Conservation (phyloP, 2,113 vertebrate genomes). For the Lophotis ruficrista region DNA sequence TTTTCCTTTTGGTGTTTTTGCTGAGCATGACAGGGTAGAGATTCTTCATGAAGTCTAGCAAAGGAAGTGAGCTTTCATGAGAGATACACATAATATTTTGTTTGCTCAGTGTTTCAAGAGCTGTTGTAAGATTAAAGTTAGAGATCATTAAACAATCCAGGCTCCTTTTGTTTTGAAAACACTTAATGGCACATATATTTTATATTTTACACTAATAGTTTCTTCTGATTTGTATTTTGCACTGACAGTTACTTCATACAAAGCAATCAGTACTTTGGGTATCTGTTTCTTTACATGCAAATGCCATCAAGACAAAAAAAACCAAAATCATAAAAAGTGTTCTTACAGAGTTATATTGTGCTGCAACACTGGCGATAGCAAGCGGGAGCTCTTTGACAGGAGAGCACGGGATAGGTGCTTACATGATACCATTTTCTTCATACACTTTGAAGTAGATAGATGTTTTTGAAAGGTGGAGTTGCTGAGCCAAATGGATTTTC, state of each 20-base stretch:
- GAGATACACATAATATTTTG: neutral
- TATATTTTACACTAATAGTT: neutral
- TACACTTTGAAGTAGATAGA: neutral
- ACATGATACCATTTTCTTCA: neutral
- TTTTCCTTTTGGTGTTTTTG: neutral
- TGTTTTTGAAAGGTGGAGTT: neutral
- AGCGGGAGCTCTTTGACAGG: neutral
- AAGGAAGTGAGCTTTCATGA: neutral
- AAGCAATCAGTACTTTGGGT: neutral
- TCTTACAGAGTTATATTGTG: neutral
- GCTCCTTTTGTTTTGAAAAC: neutral
- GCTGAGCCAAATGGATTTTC: neutral
- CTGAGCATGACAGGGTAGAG: neutral
- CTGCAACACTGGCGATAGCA: neutral
- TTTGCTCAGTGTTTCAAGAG: neutral
- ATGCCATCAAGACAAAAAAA: neutral
- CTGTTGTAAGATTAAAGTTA: neutral
- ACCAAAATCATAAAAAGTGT: neutral
- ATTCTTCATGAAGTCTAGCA: neutral
- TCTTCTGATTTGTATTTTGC: neutral
- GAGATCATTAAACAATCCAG: neutral
- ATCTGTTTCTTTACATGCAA: neutral
- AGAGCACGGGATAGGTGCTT: rapidly evolving
- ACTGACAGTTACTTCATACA: neutral
- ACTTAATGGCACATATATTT: neutral